Base-by-base conservation (phyloP, 2,888 invertebrate genomes). In the Autographa pulchrina region DNA sequence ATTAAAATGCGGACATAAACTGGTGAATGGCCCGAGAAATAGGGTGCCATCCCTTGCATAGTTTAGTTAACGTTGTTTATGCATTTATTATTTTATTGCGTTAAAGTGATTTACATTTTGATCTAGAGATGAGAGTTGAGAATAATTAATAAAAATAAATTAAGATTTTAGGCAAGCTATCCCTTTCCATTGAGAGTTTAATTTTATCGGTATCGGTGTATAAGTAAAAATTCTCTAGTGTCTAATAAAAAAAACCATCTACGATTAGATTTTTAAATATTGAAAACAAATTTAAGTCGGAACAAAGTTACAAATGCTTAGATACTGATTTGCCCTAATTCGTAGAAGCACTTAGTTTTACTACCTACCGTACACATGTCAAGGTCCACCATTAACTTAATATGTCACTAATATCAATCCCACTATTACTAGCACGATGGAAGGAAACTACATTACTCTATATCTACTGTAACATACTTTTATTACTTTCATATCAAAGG, bases 21-120 rank as follows among this genome's bases (percentile, higher is more conserved):
- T 93, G 93, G 91, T 93, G 94, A 94, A 94, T 93, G 93, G 91
- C 89, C 92, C 93, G 93, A 92, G 92, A 93, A 93, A 90, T 93
- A 85, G 94, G 94, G 94, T 92, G 94, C 83, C 91, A 88, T 86
- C 88, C 86, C 86, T 77, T 68, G 72, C 73, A 72, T 70, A 72
- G 75, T 78, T 83, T 82, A 77, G 85, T 85, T 83, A 81, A 84
- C 86, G 79, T 81, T 85, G 85, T 88, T 86, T 87, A 84, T 75
- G 83, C 81, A 64, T 86, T 84, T 84, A 83, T 80, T 83, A 83
- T 84, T 82, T 77, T 75, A 77, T 77, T 76, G 70, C 58, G 58
- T 61, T 63, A 59, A n/a, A 62, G 58, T 80, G 74, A 83, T 83
- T 76, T 76, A 70, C 54, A 70, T 73, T 65, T 72, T 69, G 31